These are phyloP conservation scores for Tachina lurida DNA, from an alignment of 2,888 invertebrate species.

Conservation along the genomic window DNA sequence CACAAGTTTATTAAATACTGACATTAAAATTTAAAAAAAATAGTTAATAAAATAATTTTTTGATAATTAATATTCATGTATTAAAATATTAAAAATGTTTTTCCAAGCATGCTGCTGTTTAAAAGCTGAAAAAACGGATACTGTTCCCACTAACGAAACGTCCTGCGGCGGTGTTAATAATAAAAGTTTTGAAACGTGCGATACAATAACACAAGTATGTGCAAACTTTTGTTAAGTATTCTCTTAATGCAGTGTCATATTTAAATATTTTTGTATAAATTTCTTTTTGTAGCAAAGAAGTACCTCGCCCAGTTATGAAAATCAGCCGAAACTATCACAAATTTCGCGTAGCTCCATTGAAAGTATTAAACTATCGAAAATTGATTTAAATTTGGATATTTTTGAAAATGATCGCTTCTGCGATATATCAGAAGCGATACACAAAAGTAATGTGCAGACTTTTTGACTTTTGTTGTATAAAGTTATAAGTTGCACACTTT, in stretches of 20 bases:
- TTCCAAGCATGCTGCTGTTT: conserved; percentile 28
- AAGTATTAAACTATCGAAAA: conserved; percentile 61
- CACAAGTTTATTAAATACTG: background rate
- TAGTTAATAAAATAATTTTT: background rate
- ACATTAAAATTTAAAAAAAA: background rate
- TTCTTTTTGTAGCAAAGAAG: conserved; percentile 38
- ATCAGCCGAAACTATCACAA: conserved; percentile 39
- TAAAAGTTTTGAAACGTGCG: conserved; percentile 45
- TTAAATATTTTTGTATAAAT: background rate
- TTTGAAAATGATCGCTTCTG: conserved; percentile 70
- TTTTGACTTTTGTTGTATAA: background rate
- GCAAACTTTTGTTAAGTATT: background rate
- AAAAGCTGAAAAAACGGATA: conserved; percentile 26
- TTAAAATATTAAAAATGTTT: conserved; percentile 8
- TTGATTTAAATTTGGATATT: conserved; percentile 68
- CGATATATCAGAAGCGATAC: conserved; percentile 70
- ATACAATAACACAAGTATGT: conserved; percentile 20
- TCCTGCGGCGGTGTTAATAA: conserved; percentile 25
- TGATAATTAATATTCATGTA: background rate
- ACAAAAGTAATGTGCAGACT: conserved; percentile 54
- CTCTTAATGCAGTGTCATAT: background rate
- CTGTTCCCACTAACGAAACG: background rate
- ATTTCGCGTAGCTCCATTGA: conserved; percentile 41
- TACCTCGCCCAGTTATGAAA: background rate
- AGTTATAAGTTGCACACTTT: too few species aligned